A percentile compares a stretch with the other conserved stretches of the same genome.
These are phyloP conservation scores for Dendrolimus punctatus DNA, from an alignment of 1,140 invertebrate genomes.

Conservation along the genomic window DNA sequence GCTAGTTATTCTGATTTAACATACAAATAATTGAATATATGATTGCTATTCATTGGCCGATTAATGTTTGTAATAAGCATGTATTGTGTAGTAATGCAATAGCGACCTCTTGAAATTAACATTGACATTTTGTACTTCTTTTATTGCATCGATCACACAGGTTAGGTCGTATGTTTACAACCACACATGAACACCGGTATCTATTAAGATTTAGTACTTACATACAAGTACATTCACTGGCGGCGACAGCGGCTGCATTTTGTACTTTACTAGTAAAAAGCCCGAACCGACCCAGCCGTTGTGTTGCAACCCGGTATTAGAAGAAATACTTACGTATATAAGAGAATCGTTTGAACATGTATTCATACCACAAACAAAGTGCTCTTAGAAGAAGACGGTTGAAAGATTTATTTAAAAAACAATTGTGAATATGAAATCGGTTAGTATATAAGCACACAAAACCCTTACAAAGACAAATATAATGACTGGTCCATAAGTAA, in stretches of 20 bases:
- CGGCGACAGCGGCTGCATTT: constrained; percentile 21
- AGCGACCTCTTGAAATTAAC: constrained; percentile 36
- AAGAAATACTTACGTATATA: constrained; percentile 65
- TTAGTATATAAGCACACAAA: constrained; percentile 24
- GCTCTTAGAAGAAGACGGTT: constrained; percentile 39
- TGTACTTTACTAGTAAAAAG: constrained; percentile 30
- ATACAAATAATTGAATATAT: no score
- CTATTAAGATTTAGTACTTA: constrained; percentile 12
- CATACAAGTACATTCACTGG: constrained; percentile 15
- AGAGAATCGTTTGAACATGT: constrained; percentile 48
- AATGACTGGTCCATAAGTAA: constrained; percentile 26
- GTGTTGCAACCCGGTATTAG: constrained; percentile 59
- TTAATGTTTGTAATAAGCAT: constrained; percentile 12
- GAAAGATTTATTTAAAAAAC: constrained; percentile 13
- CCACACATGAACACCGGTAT: constrained; percentile 18
- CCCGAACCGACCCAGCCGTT: constrained; percentile 20
- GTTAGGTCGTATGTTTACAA: constrained; percentile 39
- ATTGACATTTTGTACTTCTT: constrained; percentile 49
- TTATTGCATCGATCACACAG: constrained; percentile 41
- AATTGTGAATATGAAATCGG: constrained; percentile 55
- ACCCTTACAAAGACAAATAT: constrained; percentile 10
- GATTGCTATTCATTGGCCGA: neutral
- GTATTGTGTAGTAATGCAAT: constrained; percentile 20
- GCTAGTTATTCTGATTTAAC: no score
- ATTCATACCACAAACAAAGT: constrained; percentile 50